Evolutionary conservation across 2,888 invertebrate species (phyloP), one percentile per base, ranked within the genome.

Genomic region (Tinea trinotella): DNA sequence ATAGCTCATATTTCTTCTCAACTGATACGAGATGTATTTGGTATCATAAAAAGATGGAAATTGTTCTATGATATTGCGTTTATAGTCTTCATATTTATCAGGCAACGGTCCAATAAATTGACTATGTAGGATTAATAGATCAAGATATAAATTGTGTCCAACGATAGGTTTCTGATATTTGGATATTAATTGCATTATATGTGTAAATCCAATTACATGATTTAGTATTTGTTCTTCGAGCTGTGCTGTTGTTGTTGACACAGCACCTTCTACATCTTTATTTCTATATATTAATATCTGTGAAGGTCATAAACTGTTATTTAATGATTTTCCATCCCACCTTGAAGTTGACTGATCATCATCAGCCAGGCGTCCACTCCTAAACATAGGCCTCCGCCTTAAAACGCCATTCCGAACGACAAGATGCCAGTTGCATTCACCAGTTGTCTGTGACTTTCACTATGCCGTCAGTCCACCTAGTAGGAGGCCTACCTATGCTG

Each of bases 41-140:
- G 94, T 94, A 63, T 95, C 94, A 67, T 87, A 93, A 52, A 94
- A 76, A 13, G 59, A 62, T 0, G 94, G 93, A 65, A 94, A 92
- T 53, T 91, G 61, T 9, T 67, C 61, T 61, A 89, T 77, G 0
- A 92, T 73, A 54, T 88, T 83, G 49, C 76, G 76, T 70, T 94
- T 94, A 66, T 93, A 94, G 5, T 71, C 68, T 0, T 64, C 65
- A 66, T 92, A 93, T 19, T 80, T 87, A 9, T 88, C 76, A 22
- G 94, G 94, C 53, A 94, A 68, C 0, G 90, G 88, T 52, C 88
- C 87, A 62, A 91, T 88, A 68, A 94, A 94, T 66, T 92, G 91
- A 62, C 91, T 90, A 64, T 91, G 90, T 55, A 93, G 71, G 18
- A 93, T 81, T 61, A 94, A 68, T 0, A 91, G 72, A 70, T 95